phyloP scores from a whole-genome alignment of 2,888 invertebrate species.

The Drosophila incognita region DNA sequence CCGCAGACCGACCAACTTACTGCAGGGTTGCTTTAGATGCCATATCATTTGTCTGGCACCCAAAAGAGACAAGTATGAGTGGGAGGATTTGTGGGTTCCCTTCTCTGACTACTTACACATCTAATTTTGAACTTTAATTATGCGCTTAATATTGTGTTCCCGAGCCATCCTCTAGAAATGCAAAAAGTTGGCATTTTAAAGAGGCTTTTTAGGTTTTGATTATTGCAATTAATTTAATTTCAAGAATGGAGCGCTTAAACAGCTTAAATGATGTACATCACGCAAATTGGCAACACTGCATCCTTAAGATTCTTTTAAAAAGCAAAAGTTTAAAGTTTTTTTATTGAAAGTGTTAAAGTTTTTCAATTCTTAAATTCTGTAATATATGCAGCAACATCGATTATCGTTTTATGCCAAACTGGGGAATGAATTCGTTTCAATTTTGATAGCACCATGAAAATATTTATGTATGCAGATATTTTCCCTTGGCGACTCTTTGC shows the following conservation, averaged over 20 bases:
- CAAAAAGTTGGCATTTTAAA: not conserved
- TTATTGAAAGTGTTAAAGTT: not conserved
- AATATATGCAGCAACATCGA: not conserved
- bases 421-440: slow-evolving; percentile 8
- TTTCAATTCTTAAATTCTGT: not conserved
- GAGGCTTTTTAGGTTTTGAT: slow-evolving; percentile 1
- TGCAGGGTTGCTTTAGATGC: slow-evolving; percentile 24
- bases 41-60: slow-evolving; percentile 48
- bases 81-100: slow-evolving; percentile 44
- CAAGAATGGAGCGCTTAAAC: not conserved
- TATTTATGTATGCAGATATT: slow-evolving; percentile 1
- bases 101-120: slow-evolving; percentile 16
- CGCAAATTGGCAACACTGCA: not conserved
- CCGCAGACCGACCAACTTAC: slow-evolving; percentile 41
- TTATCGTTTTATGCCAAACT: not conserved
- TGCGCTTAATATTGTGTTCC: not conserved
- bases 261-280: not conserved
- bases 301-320: not conserved
- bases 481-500: slow-evolving; percentile 7
- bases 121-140: slow-evolving; percentile 24
- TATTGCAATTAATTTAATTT: not conserved
- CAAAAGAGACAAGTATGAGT: not conserved
- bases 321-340: not conserved
- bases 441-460: slow-evolving; percentile 14
- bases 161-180: not conserved